Percentiles rank a stretch among this genome's conserved stretches.
These are phyloP conservation scores for Phaonia tiefii DNA, from an alignment of 2,888 invertebrate species.

Conservation along the genomic window DNA sequence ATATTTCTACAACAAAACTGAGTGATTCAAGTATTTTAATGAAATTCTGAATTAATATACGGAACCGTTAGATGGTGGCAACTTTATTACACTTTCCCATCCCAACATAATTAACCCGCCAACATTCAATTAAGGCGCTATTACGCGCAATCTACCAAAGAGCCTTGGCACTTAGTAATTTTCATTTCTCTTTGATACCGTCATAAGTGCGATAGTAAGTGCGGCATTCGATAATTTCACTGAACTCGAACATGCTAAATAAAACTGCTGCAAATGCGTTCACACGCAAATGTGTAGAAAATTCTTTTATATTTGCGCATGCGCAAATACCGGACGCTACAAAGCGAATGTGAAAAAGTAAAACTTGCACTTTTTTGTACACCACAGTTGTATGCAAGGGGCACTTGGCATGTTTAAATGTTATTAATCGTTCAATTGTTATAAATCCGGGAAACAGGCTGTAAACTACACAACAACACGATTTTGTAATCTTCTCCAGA, in stretches of 20 bases:
- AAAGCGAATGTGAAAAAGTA: conserved; percentile 9
- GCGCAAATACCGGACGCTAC: neutral
- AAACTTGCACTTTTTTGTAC: conserved; percentile 52
- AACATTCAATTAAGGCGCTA: conserved; percentile 52
- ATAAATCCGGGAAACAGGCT: conserved; percentile 54
- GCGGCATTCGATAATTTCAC: conserved; percentile 46
- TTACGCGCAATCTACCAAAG: conserved; percentile 22
- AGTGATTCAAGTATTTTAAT: conserved; percentile 6
- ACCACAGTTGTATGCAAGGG: conserved; percentile 2
- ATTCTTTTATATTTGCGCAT: conserved; percentile 3
- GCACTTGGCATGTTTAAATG: conserved; percentile 44
- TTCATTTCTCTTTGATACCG: conserved; percentile 27
- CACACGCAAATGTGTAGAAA: conserved; percentile 7
- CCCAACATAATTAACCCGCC: conserved; percentile 44
- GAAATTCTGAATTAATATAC: conserved; percentile 4
- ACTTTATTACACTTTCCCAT: conserved; percentile 54
- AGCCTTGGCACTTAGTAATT: conserved; percentile 25
- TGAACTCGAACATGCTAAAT: conserved; percentile 19
- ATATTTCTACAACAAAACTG: conserved; percentile 1
- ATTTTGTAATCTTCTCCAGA: conserved; percentile 29
- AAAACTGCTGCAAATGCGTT: conserved; percentile 34
- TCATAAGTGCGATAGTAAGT: conserved; percentile 6
- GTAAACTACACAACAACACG: conserved; percentile 43
- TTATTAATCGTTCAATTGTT: conserved; percentile 55
- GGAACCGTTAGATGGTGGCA: conserved; percentile 18